Base-by-base conservation (phyloP, 2,888 invertebrate genomes). In the Drosophila monieri region DNA sequence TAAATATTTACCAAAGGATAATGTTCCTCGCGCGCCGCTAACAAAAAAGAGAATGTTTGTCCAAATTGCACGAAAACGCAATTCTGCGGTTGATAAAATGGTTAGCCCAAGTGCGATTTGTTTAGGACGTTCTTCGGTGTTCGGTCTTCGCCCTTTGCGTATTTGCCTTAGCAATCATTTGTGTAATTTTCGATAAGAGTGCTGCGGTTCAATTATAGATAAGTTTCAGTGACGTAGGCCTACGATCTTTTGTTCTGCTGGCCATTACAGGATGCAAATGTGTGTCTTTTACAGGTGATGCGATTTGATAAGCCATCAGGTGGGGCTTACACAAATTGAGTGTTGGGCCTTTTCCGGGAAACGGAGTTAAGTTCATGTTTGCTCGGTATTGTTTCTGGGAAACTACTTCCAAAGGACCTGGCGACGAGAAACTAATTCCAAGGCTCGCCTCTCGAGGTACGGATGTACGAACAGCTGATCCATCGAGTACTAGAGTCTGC, bases 1-100 rank as follows among this genome's bases (percentile, higher is more conserved):
- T 81, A 79, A 84, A 88, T 84, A 84, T 84, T 88, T 72, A 79
- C 73, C 70, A 51, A 85, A 85, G 84, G 84, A 84, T 88, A 84
- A 79, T 76, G 77, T 25, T 30, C 59, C 65, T 65, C 77, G 77
- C 69, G 73, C 83, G 60, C 37, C 59, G 62, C 66, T 64, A 46
- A 64, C 49, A 43, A 44, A 59, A 35, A 60, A 80, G 84, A 87
- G 87, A 87, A 85, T 87, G 87, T 83, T 83, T 83, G 73, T 78
- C 73, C 85, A 78, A 80, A 78, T 80, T 83, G 70, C 67, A 75
- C 56, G 64, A 75, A 52, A 68, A 65, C 68, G 54, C 62, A 72
- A 64, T 51, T 49, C 48, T 80, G 85, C 62, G 85, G 80, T 85
- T 85, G 87, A 87, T 80, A 85, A 86, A 73, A 68, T 68, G 55